phyloP scores from a whole-genome alignment of 2,113 vertebrate species.

The Semicossyphus pulcher region DNA sequence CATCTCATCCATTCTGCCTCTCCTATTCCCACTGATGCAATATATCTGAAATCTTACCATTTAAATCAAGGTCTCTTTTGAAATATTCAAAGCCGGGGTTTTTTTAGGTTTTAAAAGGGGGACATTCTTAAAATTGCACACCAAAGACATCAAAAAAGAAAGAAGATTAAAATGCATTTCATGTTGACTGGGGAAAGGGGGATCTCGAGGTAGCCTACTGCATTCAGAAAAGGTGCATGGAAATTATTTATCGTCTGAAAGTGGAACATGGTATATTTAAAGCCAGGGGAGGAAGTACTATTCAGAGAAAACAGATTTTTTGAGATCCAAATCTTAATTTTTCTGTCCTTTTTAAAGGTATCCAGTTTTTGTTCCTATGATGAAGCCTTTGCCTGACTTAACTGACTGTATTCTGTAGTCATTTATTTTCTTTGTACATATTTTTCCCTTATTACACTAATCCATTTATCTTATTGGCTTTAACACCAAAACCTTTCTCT shows the following conservation, averaged over 20 bases:
- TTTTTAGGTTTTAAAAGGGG: constrained; percentile 16
- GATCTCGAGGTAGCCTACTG: background rate
- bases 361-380: too few species aligned
- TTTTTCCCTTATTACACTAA: too few species aligned
- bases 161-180: background rate
- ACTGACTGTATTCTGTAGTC: too few species aligned
- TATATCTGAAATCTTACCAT: constrained; percentile 70
- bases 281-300: too few species aligned
- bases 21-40: constrained; percentile 73
- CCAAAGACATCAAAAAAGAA: constrained; percentile 12
- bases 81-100: constrained; percentile 57
- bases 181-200: background rate
- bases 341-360: too few species aligned
- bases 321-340: too few species aligned
- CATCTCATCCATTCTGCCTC: constrained; percentile 75
- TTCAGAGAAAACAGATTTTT: too few species aligned
- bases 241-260: background rate
- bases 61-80: constrained; percentile 70
- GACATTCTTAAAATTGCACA: constrained; percentile 35
- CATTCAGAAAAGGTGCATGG: background rate
- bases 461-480: too few species aligned
- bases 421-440: too few species aligned
- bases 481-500: too few species aligned
- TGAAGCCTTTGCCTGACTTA: too few species aligned
- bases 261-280: too few species aligned